Evolutionary conservation across 1,140 invertebrate species (phyloP), one percentile per base, ranked within the genome.

Genomic region (Zaprionus vittiger): DNA sequence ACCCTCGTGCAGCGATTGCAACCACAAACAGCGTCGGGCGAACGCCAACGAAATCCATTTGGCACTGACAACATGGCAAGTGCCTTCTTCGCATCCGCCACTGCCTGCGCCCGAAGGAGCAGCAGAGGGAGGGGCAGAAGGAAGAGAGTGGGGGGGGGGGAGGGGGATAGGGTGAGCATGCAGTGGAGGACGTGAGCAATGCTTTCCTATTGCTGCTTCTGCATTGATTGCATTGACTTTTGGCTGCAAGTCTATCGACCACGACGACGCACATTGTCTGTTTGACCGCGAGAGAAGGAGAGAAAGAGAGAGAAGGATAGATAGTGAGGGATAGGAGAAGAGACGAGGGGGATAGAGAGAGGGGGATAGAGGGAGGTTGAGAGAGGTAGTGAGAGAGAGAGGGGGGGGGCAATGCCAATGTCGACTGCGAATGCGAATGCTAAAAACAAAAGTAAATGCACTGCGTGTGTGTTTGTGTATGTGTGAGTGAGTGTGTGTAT

Each of bases 361-460:
- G 20, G 26, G 56, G 1, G 28, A 28, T 6, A 7, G 26, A 28
- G 26, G 6, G 26, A 28, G 26, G 6, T 24, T 2, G 24, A 24
- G 0, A 24, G 64, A 47, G 41, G 26, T 24, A 12, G 14, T 62
- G 61, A 34, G 56, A 26, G 34, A 7, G 6, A 62, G 56, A n/a
- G 17, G 41, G 20, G 17, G 1, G 14, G 47, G 62, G 79, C 79
- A 81, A 63, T 81, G 79, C 79, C 77, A 81, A 80, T 65, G 69
- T 54, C 69, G 64, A 66, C 37, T 57, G 64, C 26, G 69, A 72
- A 65, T 69, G 57, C 66, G 65, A 71, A 64, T 64, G 69, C 62
- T 72, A 72, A 72, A 81, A 81, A 81, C 79, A 81, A 81, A 80
- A 80, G 72, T 75, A 70, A 75, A 77, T 79, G 77, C 78, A 68